phyloP scores from a whole-genome alignment of 1,140 invertebrate genomes.

The Probaryconus sp. region DNA sequence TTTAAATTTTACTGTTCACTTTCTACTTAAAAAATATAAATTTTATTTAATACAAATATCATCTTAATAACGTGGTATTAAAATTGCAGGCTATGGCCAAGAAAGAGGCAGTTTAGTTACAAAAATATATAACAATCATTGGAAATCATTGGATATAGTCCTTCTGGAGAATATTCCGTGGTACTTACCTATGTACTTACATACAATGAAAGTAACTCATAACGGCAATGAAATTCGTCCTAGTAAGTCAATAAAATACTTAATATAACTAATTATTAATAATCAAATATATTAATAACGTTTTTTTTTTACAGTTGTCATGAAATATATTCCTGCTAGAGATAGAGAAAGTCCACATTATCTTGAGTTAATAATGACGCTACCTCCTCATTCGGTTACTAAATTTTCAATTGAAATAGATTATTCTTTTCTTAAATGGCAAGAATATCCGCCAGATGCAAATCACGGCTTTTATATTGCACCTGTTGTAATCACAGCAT shows the following conservation, averaged over 20 bases:
- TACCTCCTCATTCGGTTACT: slow-evolving; percentile 89
- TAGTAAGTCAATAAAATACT: slow-evolving; percentile 71
- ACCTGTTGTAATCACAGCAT: slow-evolving; percentile 88
- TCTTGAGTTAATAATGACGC: slow-evolving; percentile 89
- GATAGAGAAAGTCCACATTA: slow-evolving; percentile 91
- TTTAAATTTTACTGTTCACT: background rate
- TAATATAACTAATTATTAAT: background rate
- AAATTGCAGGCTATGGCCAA: slow-evolving; percentile 87
- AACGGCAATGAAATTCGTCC: slow-evolving; percentile 81
- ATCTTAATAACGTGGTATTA: no score
- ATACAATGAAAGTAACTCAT: slow-evolving; percentile 87
- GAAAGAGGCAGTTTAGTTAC: slow-evolving; percentile 92
- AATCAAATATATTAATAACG: slow-evolving; percentile 24
- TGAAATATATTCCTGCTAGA: slow-evolving; percentile 88
- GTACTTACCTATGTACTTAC: slow-evolving; percentile 95
- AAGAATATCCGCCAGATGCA: slow-evolving; percentile 99
- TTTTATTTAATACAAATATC: no score
- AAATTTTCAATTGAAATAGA: slow-evolving; percentile 94
- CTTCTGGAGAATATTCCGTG: slow-evolving; percentile 92
- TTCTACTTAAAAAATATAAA: no score
- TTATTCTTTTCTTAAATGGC: slow-evolving; percentile 97
- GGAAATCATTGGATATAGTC: slow-evolving; percentile 83
- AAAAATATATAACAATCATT: slow-evolving; percentile 88
- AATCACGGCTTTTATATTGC: slow-evolving; percentile 98
- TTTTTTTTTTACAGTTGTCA: slow-evolving; percentile 70